Evolutionary conservation across 2,797 vertebrate genomes (phyloP).

Genomic region (Mus caroli): DNA sequence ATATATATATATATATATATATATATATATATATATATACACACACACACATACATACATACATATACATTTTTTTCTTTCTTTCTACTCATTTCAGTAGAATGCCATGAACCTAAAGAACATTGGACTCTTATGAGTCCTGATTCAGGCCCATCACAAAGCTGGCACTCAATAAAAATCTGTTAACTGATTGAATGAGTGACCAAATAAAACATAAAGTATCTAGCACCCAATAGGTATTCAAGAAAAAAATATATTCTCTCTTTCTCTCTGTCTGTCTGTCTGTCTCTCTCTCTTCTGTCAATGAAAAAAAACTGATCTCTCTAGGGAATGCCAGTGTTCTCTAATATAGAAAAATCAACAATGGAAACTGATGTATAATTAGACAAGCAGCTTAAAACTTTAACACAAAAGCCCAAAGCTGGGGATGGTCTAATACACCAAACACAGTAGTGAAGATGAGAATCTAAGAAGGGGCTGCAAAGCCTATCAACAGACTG

Average conservation of each 20-base stretch:
- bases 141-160: neutral
- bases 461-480: neutral
- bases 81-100: constrained; percentile 24
- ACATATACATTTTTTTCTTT: neutral
- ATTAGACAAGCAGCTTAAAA: constrained; percentile 36
- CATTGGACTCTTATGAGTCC: neutral
- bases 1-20: neutral
- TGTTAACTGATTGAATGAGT: neutral
- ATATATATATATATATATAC: no score
- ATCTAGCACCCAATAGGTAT: neutral
- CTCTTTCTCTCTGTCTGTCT: neutral
- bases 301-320: neutral
- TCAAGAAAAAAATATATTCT: neutral
- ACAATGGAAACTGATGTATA: neutral
- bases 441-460: neutral
- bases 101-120: constrained; percentile 8
- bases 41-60: no score
- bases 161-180: constrained; percentile 3
- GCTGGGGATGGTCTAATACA: neutral
- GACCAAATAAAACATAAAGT: neutral
- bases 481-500: neutral
- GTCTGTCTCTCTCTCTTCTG: neutral
- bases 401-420: neutral
- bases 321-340: neutral
- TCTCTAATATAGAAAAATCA: neutral